These are phyloP conservation scores for Ciconia stormi DNA, from an alignment of 2,113 vertebrate species.

Conservation along the genomic window DNA sequence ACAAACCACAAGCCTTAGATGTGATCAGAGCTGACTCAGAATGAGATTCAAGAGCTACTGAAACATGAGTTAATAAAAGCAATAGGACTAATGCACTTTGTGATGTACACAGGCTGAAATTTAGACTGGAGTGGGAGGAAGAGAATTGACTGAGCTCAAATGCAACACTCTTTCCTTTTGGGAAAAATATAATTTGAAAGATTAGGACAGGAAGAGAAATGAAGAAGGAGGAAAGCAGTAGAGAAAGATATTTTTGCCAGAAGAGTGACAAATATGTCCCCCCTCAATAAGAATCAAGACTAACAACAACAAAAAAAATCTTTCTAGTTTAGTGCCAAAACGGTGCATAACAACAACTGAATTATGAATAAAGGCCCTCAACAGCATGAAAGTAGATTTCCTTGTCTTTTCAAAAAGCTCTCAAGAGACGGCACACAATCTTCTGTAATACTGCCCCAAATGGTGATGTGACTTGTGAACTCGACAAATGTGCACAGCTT, in stretches of 20 bases:
- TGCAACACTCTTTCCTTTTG: neutral
- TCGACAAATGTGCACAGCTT: neutral
- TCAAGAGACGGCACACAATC: neutral
- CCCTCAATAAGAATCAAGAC: neutral
- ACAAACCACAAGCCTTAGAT: neutral
- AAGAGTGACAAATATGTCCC: neutral
- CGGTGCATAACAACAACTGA: neutral
- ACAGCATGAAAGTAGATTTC: slow-evolving; percentile 33
- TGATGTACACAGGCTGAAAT: neutral
- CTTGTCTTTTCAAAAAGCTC: slow-evolving; percentile 7
- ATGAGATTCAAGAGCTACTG: neutral
- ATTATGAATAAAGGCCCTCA: slow-evolving; percentile 32
- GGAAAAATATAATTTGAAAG: slow-evolving; percentile 2
- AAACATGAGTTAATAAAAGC: slow-evolving; percentile 28
- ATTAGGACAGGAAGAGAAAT: neutral
- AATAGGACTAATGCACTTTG: slow-evolving; percentile 21
- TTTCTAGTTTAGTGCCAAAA: neutral
- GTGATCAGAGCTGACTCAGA: neutral
- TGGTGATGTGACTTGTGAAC: neutral
- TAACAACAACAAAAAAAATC: neutral
- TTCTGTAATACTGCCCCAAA: neutral
- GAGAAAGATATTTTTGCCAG: neutral
- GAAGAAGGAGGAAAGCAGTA: neutral
- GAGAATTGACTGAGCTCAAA: neutral
- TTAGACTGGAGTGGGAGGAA: neutral